A percentile compares a stretch with the other conserved stretches of the same genome.
phyloP scores from a whole-genome alignment of 2,888 invertebrate species.

The Elgonia sp. region DNA sequence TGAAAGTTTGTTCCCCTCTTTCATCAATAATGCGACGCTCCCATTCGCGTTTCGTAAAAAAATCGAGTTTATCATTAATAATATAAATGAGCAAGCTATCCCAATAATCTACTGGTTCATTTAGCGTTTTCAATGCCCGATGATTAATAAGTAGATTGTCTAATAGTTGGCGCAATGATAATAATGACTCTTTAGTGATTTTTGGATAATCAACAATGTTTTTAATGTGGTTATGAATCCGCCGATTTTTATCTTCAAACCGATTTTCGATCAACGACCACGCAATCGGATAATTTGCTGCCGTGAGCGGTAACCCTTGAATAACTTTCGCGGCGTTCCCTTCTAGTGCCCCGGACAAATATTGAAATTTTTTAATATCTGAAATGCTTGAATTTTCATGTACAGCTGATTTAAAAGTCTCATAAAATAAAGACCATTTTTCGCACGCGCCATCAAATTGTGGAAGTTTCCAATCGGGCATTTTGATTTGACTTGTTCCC shows the following conservation, averaged over 20 bases:
- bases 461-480: constrained; percentile 23
- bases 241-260: neutral
- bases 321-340: constrained; percentile 2
- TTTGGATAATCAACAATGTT: constrained; percentile 66
- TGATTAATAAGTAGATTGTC: neutral
- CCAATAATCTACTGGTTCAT: neutral
- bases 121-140: neutral
- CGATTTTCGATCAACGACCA: neutral
- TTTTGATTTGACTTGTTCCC: no score
- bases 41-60: constrained; percentile 75
- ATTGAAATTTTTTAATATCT: constrained; percentile 24
- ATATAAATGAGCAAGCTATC: neutral
- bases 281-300: constrained; percentile 58
- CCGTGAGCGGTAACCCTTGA: constrained; percentile 1
- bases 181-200: constrained; percentile 1
- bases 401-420: constrained; percentile 5
- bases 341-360: neutral
- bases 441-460: constrained; percentile 14
- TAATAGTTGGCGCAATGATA: neutral
- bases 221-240: constrained; percentile 10
- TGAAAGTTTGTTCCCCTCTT: neutral
- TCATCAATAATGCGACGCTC: constrained; percentile 53
- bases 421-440: constrained; percentile 25
- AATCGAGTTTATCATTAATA: neutral
- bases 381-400: constrained; percentile 11